Percentiles rank a stretch among this genome's conserved stretches.
These are phyloP conservation scores for Phoronis australis DNA, from an alignment of 2,888 invertebrate species.

Conservation along the genomic window DNA sequence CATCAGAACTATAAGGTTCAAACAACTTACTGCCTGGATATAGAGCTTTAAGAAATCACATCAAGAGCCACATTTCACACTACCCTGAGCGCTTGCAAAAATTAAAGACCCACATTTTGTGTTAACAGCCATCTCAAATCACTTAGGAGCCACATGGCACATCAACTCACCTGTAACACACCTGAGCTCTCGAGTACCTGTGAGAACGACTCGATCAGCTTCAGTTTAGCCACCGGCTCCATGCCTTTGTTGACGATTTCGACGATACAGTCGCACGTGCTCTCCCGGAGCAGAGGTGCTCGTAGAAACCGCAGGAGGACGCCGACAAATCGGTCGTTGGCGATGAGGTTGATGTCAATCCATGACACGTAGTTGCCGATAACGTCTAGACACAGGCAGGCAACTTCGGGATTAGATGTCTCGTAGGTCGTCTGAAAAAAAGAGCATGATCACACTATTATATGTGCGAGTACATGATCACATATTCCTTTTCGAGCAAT, in stretches of 20 bases:
- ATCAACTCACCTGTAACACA: too few species aligned
- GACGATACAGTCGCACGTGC: conserved; percentile 57
- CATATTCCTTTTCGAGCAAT: too few species aligned
- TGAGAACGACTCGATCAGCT: conserved; percentile 56
- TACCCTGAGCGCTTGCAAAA: too few species aligned
- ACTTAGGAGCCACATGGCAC: too few species aligned
- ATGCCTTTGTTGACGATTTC: conserved; percentile 59
- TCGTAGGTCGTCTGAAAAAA: conserved; percentile 53
- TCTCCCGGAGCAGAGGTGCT: conserved; percentile 48
- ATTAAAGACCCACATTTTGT: background rate
- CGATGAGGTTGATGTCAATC: conserved; percentile 60
- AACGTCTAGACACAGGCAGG: conserved; percentile 55
- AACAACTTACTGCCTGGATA: too few species aligned
- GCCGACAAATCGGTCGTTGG: conserved; percentile 58
- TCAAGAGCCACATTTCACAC: too few species aligned
- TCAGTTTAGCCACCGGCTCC: conserved; percentile 58
- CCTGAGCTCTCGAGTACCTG: conserved; percentile 52
- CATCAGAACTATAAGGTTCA: too few species aligned
- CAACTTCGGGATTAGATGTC: conserved; percentile 46
- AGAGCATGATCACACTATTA: too few species aligned
- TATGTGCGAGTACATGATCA: too few species aligned
- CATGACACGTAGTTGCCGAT: conserved; percentile 59
- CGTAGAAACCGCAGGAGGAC: conserved; percentile 54
- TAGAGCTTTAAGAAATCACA: too few species aligned
- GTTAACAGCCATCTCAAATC: too few species aligned